Percentiles rank a stretch among this genome's conserved stretches.
Evolutionary conservation across 2,113 vertebrate genomes (phyloP).

Genomic region (Madoqua kirkii): DNA sequence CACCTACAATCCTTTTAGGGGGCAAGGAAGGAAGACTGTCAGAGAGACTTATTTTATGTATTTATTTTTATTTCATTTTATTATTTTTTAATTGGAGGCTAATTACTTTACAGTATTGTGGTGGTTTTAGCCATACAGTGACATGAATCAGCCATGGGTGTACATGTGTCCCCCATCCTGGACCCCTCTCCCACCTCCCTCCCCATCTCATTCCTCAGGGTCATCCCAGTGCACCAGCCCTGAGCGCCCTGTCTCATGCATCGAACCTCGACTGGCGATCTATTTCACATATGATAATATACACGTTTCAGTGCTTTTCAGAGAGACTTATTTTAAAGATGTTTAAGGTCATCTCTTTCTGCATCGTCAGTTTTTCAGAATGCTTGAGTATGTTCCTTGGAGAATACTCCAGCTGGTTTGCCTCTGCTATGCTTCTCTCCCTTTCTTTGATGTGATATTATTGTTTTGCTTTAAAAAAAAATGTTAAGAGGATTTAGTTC

Average conservation of each 20-base stretch:
- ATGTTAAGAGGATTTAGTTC: background rate
- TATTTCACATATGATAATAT: background rate
- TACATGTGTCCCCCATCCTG: background rate
- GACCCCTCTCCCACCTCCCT: background rate
- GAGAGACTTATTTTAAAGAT: background rate
- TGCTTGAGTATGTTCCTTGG: background rate
- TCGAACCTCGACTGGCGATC: background rate
- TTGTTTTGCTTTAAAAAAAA: background rate
- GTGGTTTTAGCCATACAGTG: background rate
- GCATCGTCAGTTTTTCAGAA: background rate
- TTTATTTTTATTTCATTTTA: background rate
- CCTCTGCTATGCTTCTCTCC: background rate
- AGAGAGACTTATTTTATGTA: background rate
- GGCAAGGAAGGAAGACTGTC: background rate
- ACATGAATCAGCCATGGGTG: background rate
- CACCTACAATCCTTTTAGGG: background rate
- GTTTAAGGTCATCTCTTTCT: background rate
- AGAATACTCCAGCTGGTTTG: background rate
- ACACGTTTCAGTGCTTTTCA: background rate
- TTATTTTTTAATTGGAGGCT: background rate
- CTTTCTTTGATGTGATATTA: background rate
- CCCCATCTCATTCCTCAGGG: background rate
- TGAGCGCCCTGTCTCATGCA: background rate
- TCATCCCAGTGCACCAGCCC: background rate
- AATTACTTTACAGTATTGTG: background rate